Base-by-base conservation (phyloP, 1,140 invertebrate genomes). In the Cydia strobilella region DNA sequence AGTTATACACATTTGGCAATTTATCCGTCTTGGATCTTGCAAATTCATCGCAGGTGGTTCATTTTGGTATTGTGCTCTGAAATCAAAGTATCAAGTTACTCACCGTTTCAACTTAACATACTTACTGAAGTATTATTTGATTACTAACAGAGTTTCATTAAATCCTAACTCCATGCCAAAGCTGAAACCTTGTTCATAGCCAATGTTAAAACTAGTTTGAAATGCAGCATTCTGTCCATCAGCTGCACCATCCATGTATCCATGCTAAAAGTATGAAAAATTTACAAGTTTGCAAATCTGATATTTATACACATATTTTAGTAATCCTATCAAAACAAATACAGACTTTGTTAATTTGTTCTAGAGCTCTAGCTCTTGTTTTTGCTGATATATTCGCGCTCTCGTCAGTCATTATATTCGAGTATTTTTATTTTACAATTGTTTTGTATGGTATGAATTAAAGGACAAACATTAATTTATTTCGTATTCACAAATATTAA, bases 171-270 rank as follows among this genome's bases (percentile, higher is more conserved):
- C 48, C 54, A 90, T 76, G 25, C 89, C 90, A 83, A 87, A 89
- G 6, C 48, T 77, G 59, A 90, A 83, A 25, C 89, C 89, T 77
- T 88, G 84, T 77, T 79, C 72, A 74, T 89, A 92, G 12, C 90
- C 90, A 54, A 78, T 76, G 75, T 91, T 81, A 78, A 92, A 92
- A 82, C 87, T 88, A 23, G 82, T 78, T 81, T 92, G 90, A 75
- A 86, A 92, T 69, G 83, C 76, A 76, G 86, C 80, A 35, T 77
- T 74, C 79, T 89, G 84, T 25, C 90, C 90, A 75, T 89, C 84
- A 18, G 79, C 74, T 73, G 86, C 84, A 4, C 90, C 90, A 82
- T 92, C 85, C 27, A 84, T 85, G 74, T 85, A 92, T 18, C 85
- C 88, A 74, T 80, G 79, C 89, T 92, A 65, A 48, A 79, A 75